Percentiles rank a stretch among this genome's conserved stretches.
Evolutionary conservation across 1,140 invertebrate genomes (phyloP).

Genomic region (Orius laevigatus): DNA sequence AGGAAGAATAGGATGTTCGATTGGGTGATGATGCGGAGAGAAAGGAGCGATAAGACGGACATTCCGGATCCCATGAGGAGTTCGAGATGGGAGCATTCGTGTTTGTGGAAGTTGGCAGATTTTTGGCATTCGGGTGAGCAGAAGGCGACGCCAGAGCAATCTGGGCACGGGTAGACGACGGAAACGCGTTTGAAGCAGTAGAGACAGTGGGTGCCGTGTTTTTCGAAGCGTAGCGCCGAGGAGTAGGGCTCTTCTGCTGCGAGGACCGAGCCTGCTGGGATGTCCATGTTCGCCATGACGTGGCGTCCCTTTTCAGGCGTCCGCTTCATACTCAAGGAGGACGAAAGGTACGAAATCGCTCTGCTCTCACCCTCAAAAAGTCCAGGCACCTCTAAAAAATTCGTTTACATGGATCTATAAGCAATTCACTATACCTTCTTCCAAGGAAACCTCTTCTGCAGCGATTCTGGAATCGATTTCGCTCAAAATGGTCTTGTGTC

Average conservation of each 20-base stretch:
- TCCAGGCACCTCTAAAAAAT: slow-evolving; percentile 8
- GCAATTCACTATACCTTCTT: no score
- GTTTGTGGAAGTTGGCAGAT: slow-evolving; percentile 56
- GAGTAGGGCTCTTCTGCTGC: slow-evolving; percentile 56
- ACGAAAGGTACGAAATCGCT: slow-evolving; percentile 1
- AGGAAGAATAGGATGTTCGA: slow-evolving; percentile 10
- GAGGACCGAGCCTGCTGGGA: slow-evolving; percentile 47
- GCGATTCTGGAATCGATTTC: no score
- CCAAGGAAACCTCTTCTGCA: no score
- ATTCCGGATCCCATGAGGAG: slow-evolving; percentile 58
- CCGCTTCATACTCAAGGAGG: slow-evolving; percentile 1
- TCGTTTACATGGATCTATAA: background rate
- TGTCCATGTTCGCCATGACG: slow-evolving; percentile 35
- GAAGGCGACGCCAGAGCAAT: slow-evolving; percentile 59
- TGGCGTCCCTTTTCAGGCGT: slow-evolving; percentile 9
- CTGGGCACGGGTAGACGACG: slow-evolving; percentile 38
- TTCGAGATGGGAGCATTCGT: slow-evolving; percentile 64
- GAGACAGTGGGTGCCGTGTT: slow-evolving; percentile 61
- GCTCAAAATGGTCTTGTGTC: no score
- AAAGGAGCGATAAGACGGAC: slow-evolving; percentile 58
- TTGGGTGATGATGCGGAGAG: slow-evolving; percentile 57
- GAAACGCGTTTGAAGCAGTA: slow-evolving; percentile 51
- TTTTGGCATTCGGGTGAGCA: slow-evolving; percentile 51
- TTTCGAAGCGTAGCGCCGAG: slow-evolving; percentile 51
- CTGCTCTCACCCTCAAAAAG: slow-evolving; percentile 7